Base-by-base conservation (phyloP, 2,888 invertebrate species). In the Eristalis tenax region DNA sequence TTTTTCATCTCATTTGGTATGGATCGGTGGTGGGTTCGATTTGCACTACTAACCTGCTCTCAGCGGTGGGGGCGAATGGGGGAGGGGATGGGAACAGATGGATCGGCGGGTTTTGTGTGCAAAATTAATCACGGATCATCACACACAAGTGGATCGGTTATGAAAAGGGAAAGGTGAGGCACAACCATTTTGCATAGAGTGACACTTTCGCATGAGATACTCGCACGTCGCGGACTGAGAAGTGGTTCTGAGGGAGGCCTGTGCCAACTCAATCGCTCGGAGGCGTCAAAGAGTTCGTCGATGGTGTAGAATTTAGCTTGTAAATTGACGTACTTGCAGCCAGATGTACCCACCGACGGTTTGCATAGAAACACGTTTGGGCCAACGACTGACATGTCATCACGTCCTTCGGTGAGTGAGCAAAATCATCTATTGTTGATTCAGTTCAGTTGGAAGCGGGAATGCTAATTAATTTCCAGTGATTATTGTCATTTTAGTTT, bases 41-140 rank as follows among this genome's bases (percentile, higher is more conserved):
- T 87, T 87, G 87, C 79, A 87, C 87, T 83, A 70, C 75, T 87
- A 83, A 87, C 83, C 87, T 87, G 87, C 66, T 83, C 66, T 59
- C 23, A 22, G 76, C 50, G 57, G 26, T 38, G 69, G 35, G 0
- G 28, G 5, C 4, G 4, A 4, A 8, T 22, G 23, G 18, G 66
- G 43, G 23, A 56, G 56, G 40, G 63, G 26, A 50, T 22, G 38
- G 32, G 35, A 35, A 23, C n/a, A 63, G 74, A 86, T 83, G 78
- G 83, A 79, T 75, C 83, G 40, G 64, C 63, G 66, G 71, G 40
- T 79, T 50, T 50, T 50, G 50, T 18, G 50, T 57, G 78, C 63
- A 63, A 65, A 83, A 83, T 79, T 83, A 79, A 79, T 83, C 83
- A 87, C 68, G 76, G 75, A 71, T 83, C 57, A 70, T 57, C 50